Evolutionary conservation across 2,888 invertebrate genomes (phyloP).

Genomic region (Dryadula phaetusa): DNA sequence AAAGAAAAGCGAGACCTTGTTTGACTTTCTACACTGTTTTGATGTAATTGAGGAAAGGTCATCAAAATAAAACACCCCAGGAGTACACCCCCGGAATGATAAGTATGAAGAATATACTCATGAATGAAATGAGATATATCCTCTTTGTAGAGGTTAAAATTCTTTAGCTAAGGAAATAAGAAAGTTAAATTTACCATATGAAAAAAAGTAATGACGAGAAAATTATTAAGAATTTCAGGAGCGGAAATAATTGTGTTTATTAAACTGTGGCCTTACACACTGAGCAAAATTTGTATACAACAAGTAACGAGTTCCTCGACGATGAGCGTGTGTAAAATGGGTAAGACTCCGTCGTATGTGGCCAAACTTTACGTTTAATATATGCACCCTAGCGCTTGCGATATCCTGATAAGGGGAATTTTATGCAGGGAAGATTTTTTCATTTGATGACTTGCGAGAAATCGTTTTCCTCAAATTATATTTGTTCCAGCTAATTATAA

Average conservation of each 20-base stretch:
- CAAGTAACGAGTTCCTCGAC: conserved; percentile 8
- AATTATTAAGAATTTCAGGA: background rate
- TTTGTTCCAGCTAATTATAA: background rate
- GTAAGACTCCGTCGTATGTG: conserved; percentile 22
- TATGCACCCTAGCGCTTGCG: conserved; percentile 20
- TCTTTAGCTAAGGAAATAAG: background rate
- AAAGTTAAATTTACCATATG: background rate
- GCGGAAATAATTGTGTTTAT: background rate
- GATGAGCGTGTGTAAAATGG: conserved; percentile 10
- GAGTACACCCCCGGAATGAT: background rate
- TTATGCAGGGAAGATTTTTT: conserved; percentile 20
- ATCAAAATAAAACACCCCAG: background rate
- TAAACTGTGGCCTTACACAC: background rate
- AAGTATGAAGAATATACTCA: background rate
- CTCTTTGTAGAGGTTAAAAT: background rate
- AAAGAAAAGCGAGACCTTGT: background rate
- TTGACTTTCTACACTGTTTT: background rate
- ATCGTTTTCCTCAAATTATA: conserved; percentile 6
- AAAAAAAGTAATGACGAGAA: background rate
- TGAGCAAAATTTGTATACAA: conserved; percentile 3
- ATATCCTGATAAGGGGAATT: conserved; percentile 14
- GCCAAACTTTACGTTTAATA: conserved; percentile 22
- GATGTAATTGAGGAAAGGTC: background rate
- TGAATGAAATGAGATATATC: background rate
- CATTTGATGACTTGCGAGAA: conserved; percentile 6